phyloP scores from a whole-genome alignment of 1,140 invertebrate species.

The Achroia grisella region DNA sequence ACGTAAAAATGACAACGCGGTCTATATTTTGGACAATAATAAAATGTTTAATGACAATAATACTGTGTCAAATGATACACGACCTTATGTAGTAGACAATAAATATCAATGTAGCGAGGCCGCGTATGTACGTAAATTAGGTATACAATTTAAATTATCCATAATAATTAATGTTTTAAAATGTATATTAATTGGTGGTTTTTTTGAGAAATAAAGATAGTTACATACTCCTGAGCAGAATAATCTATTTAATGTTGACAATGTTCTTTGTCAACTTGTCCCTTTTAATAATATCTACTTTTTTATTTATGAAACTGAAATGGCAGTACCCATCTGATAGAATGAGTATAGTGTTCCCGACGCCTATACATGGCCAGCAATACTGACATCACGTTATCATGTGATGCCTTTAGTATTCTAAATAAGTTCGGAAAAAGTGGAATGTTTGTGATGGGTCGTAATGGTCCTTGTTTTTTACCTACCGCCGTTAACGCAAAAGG shows the following conservation, averaged over 20 bases:
- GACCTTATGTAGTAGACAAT: slow-evolving; percentile 14
- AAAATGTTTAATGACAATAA: slow-evolving; percentile 34
- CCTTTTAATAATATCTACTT: neutral
- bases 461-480: too few relatives aligned
- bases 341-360: too few relatives aligned
- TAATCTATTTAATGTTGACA: slow-evolving; percentile 36
- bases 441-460: too few relatives aligned
- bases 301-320: too few relatives aligned
- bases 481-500: too few relatives aligned
- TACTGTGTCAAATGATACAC: slow-evolving; percentile 8
- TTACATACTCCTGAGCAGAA: slow-evolving; percentile 65
- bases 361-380: too few relatives aligned
- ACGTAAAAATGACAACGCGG: slow-evolving; percentile 10
- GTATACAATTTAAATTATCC: slow-evolving; percentile 48
- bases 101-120: slow-evolving; percentile 12
- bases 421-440: too few relatives aligned
- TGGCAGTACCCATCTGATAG: too few relatives aligned
- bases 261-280: neutral
- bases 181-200: slow-evolving; percentile 67
- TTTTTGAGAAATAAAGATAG: slow-evolving; percentile 68
- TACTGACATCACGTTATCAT: too few relatives aligned
- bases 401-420: too few relatives aligned
- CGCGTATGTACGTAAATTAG: slow-evolving; percentile 29
- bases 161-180: slow-evolving; percentile 61
- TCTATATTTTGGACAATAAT: slow-evolving; percentile 28